Conservation (phyloP, 2,113 vertebrate species). For the Neofelis nebulosa region DNA sequence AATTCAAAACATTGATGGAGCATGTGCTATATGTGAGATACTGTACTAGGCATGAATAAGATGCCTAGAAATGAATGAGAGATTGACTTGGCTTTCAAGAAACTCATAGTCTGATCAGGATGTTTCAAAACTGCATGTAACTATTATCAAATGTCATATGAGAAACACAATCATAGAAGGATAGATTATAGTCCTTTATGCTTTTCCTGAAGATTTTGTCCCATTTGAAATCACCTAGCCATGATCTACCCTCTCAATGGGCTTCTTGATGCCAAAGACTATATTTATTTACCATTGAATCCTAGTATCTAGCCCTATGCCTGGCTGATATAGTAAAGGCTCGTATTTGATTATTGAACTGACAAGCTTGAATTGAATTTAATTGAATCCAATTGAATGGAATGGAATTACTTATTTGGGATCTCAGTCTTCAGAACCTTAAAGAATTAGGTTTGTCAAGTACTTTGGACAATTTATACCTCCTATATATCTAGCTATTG, state of each 20-base stretch:
- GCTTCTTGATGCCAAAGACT: background rate
- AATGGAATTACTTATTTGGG: background rate
- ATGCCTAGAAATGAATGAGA: background rate
- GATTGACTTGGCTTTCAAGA: background rate
- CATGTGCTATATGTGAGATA: background rate
- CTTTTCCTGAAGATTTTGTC: constrained; percentile 13
- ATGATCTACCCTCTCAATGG: background rate
- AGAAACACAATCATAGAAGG: background rate
- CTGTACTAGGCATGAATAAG: background rate
- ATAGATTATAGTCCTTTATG: background rate
- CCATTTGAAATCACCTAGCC: background rate
- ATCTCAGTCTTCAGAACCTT: constrained; percentile 20
- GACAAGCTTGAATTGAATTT: background rate
- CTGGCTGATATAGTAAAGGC: background rate
- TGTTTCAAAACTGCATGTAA: background rate
- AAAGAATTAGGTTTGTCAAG: constrained; percentile 1
- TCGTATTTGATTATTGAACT: background rate
- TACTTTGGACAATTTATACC: background rate
- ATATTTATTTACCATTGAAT: background rate
- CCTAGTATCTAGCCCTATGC: background rate
- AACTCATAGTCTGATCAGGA: background rate
- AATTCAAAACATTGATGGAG: background rate
- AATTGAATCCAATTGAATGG: background rate
- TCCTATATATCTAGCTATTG: background rate
- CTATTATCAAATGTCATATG: background rate